Percentiles rank a stretch among this genome's conserved stretches.
Conservation (phyloP, 2,797 vertebrate species). For the Anisognathus igniventris region DNA sequence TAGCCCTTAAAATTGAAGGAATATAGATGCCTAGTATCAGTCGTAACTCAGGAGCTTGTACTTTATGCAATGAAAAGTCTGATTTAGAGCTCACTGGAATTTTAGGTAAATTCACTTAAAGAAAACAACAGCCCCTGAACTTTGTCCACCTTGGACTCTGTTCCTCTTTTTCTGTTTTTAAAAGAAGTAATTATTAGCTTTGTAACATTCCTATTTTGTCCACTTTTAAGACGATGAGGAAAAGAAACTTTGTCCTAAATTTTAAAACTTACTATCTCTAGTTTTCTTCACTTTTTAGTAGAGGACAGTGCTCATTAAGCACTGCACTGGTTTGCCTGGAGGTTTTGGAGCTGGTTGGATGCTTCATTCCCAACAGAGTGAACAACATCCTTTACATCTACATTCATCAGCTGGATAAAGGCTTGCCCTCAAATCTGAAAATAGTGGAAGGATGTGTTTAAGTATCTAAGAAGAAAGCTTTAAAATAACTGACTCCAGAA, state of each 20-base stretch:
- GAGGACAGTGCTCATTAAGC: background rate
- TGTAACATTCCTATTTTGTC: background rate
- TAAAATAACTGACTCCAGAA: constrained; percentile 5
- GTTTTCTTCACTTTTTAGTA: background rate
- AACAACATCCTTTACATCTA: background rate
- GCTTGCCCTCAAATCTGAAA: background rate
- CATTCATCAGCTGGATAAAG: background rate
- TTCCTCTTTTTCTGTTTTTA: background rate
- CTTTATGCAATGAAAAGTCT: background rate
- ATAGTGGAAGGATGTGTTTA: background rate
- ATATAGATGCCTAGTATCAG: background rate
- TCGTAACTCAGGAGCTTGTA: background rate
- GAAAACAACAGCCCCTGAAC: background rate
- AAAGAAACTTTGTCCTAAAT: background rate
- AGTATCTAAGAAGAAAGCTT: background rate
- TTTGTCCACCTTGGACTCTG: background rate
- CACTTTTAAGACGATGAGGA: background rate
- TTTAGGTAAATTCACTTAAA: background rate
- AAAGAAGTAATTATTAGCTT: background rate
- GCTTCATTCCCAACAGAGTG: background rate
- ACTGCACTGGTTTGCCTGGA: background rate
- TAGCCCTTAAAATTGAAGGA: background rate
- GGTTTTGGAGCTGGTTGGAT: background rate
- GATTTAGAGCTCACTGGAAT: background rate
- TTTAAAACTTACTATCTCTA: background rate